Evolutionary conservation across 2,888 invertebrate species (phyloP), one percentile per base, ranked within the genome.

Genomic region (Timandra comae): DNA sequence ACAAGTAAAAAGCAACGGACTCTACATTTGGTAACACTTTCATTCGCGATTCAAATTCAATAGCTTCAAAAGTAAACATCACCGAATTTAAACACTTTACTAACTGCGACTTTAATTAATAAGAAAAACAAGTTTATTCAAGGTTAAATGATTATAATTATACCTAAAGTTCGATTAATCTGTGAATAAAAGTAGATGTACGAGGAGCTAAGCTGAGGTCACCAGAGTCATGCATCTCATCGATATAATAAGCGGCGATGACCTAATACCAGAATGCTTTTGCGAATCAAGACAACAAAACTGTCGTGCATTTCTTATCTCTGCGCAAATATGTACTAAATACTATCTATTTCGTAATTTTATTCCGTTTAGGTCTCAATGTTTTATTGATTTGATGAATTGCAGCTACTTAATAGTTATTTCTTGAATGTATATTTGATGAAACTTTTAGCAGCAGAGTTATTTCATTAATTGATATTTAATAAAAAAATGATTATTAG

Each of bases 241-340:
- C 63, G 64, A 65, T 75, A 74, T 68, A 59, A 70, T 69, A 74
- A 68, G 56, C 47, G 43, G 35, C 40, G 69, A 66, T 74, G 74
- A 76, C 58, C 63, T 74, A 74, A 74, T 49, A 41, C 43, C 42
- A 44, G 43, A 37, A 26, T 37, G 41, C 36, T 40, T 40, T 35
- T n/a, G n/a, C n/a, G 24, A 29, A 52, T 50, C 40, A 42, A 47
- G 56, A 44, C 49, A 46, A 63, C 49, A 51, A 41, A 45, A 41
- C 12, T 39, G 21, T 21, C 30, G 34, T 33, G 23, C 30, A 42
- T 40, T 49, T 33, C 25, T 43, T 48, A 48, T 47, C 37, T 29
- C n/a, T 16, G 16, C 3, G 16, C 1, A 16, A 16, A n/a, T n/a
- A n/a, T n/a, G n/a, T n/a, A n/a, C n/a, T n/a, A n/a, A n/a, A n/a